A percentile compares a stretch with the other conserved stretches of the same genome.
Evolutionary conservation across 2,888 invertebrate genomes (phyloP).

Genomic region (Aspidiotus destructor): DNA sequence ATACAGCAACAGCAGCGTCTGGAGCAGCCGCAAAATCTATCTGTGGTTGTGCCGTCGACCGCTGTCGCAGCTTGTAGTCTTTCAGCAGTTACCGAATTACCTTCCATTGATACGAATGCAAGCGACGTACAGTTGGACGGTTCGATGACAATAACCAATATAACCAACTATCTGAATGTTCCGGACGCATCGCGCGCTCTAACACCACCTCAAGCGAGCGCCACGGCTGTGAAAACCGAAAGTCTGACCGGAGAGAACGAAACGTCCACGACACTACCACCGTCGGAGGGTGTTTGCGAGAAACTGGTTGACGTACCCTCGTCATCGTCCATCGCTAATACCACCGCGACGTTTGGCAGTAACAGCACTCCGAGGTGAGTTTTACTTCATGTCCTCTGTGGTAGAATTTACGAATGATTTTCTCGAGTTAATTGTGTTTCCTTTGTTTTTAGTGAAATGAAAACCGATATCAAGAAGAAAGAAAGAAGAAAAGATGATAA

Average conservation of each 20-base stretch:
- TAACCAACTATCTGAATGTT: conserved; percentile 18
- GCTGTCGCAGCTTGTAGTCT: conserved; percentile 34
- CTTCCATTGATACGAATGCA: conserved; percentile 38
- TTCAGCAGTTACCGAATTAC: conserved; percentile 36
- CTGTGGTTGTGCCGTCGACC: conserved; percentile 39
- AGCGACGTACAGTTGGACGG: conserved; percentile 35
- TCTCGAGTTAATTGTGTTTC: not conserved
- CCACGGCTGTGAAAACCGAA: too few relatives aligned
- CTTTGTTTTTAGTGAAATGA: conserved; percentile 40
- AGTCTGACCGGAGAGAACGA: too few relatives aligned
- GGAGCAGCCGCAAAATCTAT: conserved; percentile 37
- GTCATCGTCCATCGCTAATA: too few relatives aligned
- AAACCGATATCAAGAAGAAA: conserved; percentile 51
- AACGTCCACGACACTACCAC: too few relatives aligned
- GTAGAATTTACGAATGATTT: not conserved
- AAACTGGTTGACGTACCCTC: too few relatives aligned
- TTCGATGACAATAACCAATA: conserved; percentile 38
- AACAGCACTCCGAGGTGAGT: too few relatives aligned
- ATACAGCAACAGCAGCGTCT: conserved; percentile 38
- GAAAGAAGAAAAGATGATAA: conserved; percentile 51
- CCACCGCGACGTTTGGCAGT: too few relatives aligned
- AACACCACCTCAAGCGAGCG: not conserved
- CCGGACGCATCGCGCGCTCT: conserved; percentile 3
- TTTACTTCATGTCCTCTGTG: too few relatives aligned
- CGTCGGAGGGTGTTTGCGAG: too few relatives aligned